phyloP scores from a whole-genome alignment of 92 coral and sea anemone genomes.

The Scolanthus callimorphus region DNA sequence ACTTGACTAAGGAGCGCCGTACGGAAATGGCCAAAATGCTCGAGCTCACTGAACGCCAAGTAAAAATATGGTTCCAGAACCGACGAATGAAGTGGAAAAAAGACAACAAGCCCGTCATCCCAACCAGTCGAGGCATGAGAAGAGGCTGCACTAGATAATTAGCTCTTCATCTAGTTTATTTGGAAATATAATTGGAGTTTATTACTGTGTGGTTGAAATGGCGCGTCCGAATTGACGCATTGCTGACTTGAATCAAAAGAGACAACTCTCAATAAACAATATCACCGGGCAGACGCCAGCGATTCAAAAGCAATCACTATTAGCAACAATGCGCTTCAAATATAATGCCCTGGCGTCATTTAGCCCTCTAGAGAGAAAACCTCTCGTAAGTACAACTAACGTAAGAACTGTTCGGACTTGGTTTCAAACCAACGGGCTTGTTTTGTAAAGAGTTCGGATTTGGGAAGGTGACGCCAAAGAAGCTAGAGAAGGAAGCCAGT shows the following conservation, averaged over 20 bases:
- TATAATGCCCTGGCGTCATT: neutral
- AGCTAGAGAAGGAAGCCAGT: slow-evolving; percentile 18
- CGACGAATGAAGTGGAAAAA: slow-evolving; percentile 99
- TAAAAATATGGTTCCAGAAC: slow-evolving; percentile 99
- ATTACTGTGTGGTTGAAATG: neutral
- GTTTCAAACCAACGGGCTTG: neutral
- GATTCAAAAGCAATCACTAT: neutral
- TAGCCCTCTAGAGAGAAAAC: neutral
- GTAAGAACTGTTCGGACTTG: too few species aligned
- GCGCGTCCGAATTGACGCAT: neutral
- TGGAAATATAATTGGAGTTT: neutral
- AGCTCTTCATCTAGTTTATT: neutral
- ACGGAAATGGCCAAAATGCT: slow-evolving; percentile 84
- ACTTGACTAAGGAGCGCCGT: slow-evolving; percentile 93
- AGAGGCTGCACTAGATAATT: slow-evolving; percentile 78
- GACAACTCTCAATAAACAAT: neutral
- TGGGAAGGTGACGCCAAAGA: neutral
- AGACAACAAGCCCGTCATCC: slow-evolving; percentile 98
- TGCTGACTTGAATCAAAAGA: neutral
- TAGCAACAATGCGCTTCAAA: neutral
- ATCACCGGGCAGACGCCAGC: neutral
- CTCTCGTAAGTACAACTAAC: neutral
- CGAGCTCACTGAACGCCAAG: slow-evolving; percentile 92
- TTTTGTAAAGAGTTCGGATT: neutral
- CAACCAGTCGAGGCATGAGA: slow-evolving; percentile 97